These are phyloP conservation scores for Drosophila ochracea DNA, from an alignment of 2,888 invertebrate genomes.

Conservation along the genomic window DNA sequence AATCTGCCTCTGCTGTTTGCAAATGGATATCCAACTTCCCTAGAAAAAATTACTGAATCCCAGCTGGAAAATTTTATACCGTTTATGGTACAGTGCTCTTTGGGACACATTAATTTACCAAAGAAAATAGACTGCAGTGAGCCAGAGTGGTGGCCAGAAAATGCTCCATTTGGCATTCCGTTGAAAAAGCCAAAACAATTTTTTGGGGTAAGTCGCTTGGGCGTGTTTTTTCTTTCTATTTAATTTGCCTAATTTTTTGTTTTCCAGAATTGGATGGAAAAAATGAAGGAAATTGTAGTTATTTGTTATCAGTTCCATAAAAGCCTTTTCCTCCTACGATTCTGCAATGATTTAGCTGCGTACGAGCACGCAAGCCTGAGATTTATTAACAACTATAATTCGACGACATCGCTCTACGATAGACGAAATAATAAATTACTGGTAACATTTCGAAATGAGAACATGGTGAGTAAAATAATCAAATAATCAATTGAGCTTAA, in stretches of 20 bases:
- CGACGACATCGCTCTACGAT: constrained; percentile 90
- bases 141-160: constrained; percentile 90
- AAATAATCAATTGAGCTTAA: neutral
- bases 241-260: neutral
- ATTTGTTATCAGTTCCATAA: constrained; percentile 90
- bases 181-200: constrained; percentile 87
- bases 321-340: constrained; percentile 89
- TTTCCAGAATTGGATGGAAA: constrained; percentile 87
- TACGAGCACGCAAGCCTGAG: constrained; percentile 88
- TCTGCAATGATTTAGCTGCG: constrained; percentile 89
- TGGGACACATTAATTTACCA: constrained; percentile 87
- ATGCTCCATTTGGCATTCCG: constrained; percentile 89
- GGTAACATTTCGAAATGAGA: constrained; percentile 91
- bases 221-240: neutral
- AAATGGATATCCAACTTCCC: constrained; percentile 89
- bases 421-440: constrained; percentile 88
- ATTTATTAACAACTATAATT: constrained; percentile 90
- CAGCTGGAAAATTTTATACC: constrained; percentile 90
- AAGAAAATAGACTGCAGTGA: constrained; percentile 85
- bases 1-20: constrained; percentile 90
- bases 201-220: constrained; percentile 83
- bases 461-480: constrained; percentile 86
- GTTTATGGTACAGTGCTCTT: constrained; percentile 91
- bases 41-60: constrained; percentile 87
- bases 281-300: constrained; percentile 88